Percentiles rank a stretch among this genome's conserved stretches.
Evolutionary conservation across 2,888 invertebrate genomes (phyloP).

Genomic region (Thera britannica): DNA sequence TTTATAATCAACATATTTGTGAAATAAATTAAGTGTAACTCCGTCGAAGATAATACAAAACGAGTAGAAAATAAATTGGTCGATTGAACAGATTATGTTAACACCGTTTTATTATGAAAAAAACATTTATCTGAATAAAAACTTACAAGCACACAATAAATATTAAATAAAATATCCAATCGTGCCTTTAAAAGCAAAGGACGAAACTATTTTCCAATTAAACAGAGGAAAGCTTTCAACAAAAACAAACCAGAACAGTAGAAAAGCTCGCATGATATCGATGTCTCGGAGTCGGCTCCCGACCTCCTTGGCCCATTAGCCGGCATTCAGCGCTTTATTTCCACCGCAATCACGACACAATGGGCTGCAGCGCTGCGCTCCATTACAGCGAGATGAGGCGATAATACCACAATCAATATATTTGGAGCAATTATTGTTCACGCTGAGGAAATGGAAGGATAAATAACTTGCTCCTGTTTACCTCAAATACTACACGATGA

Average conservation of each 20-base stretch:
- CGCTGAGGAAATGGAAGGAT: not conserved
- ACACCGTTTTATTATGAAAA: no score
- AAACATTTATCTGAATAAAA: no score
- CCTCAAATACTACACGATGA: not conserved
- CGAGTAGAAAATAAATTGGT: no score
- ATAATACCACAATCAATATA: constrained; percentile 6
- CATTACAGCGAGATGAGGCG: constrained; percentile 18
- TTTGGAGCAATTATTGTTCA: not conserved
- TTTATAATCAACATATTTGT: constrained; percentile 10
- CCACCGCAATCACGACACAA: constrained; percentile 21
- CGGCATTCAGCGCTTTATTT: constrained; percentile 31
- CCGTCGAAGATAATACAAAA: not conserved
- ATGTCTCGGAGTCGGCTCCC: constrained; percentile 11
- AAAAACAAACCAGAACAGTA: not conserved
- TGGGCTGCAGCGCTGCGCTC: constrained; percentile 27
- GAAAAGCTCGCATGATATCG: constrained; percentile 8
- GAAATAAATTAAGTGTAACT: not conserved
- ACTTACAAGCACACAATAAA: no score
- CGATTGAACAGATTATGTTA: no score
- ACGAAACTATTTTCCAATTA: constrained; percentile 2
- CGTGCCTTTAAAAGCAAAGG: not conserved
- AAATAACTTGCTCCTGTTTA: not conserved
- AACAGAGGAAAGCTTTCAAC: not conserved
- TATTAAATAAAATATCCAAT: not conserved
- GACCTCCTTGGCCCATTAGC: constrained; percentile 28